phyloP scores from a whole-genome alignment of 2,113 vertebrate species.

The Pionites leucogaster region DNA sequence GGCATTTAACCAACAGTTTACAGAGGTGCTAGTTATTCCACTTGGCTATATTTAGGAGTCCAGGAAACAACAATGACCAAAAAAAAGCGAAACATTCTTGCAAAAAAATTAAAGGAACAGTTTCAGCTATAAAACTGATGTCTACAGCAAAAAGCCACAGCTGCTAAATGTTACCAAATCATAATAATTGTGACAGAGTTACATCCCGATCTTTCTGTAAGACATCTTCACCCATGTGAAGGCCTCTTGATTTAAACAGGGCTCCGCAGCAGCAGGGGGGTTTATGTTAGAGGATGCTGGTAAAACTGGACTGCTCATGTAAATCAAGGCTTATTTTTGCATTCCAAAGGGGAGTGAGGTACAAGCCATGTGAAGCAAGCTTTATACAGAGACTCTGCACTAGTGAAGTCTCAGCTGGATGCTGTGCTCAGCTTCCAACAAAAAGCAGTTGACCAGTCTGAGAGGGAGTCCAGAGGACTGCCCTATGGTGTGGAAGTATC shows the following conservation, averaged over 20 bases:
- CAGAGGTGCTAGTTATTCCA: conserved; percentile 69
- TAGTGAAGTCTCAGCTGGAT: not conserved
- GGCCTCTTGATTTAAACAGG: conserved; percentile 62
- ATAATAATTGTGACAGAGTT: conserved; percentile 58
- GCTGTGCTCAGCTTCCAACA: not conserved
- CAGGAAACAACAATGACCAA: conserved; percentile 68
- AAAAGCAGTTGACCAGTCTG: not conserved
- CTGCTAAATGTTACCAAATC: conserved; percentile 63
- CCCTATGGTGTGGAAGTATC: not conserved
- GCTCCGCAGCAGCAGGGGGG: not conserved
- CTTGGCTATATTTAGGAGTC: conserved; percentile 74
- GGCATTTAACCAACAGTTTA: conserved; percentile 72
- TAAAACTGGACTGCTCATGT: conserved; percentile 10
- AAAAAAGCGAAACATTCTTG: conserved; percentile 20
- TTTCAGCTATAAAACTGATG: conserved; percentile 58
- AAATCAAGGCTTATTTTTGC: conserved; percentile 50
- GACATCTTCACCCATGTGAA: conserved; percentile 36
- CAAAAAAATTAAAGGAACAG: conserved; percentile 54
- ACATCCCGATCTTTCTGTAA: conserved; percentile 30
- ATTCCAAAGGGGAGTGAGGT: not conserved
- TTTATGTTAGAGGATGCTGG: conserved; percentile 3
- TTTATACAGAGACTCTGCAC: not conserved
- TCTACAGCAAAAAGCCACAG: conserved; percentile 39
- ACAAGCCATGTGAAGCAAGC: not conserved
- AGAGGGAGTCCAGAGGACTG: not conserved